Base-by-base conservation (phyloP, 2,113 vertebrate genomes). In the Chionomys nivalis region DNA sequence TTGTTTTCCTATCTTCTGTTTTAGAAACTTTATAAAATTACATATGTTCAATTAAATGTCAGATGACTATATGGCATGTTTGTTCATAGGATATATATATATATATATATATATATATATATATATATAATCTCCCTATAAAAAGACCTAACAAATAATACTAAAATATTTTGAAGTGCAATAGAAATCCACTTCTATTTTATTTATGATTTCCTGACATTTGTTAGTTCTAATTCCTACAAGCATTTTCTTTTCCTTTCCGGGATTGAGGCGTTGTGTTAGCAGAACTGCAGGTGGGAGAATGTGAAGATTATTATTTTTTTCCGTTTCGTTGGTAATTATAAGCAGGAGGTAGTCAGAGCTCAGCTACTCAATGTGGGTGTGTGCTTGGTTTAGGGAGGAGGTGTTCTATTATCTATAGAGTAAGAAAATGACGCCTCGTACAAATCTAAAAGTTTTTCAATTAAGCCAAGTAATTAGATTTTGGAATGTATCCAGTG, bases 401-500 rank as follows among this genome's bases (percentile, higher is more conserved):
- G 12, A 93, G 28, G 28, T 82, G 81, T 97, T 96, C 63, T 98
- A 95, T 98, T 98, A 97, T 96, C 94, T 73, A 23, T 92, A 49
- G 73, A 90, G 58, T 94, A 98, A 96, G 91, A 97, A 98, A 98
- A 97, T 96, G 73, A 78, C 89, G 97, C 87, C 73, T 95, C 93
- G 93, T 66, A 96, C 49, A 97, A 98, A 97, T 95, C 61, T 97
- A 97, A 98, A 97, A 96, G 94, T 97, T 96, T 97, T 98, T 89
- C 78, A 97, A 97, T 98, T 98, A 98, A 97, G 77, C 76, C 39
- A 21, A 96, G 92, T 97, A 98, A 98, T 98, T 97, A 98, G 93
- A 97, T 92, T 96, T 78, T 97, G 90, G 95, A 98, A 98, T 97
- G 85, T 90, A 89, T 98, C 96, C 96, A 97, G 42, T 93, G 86